Conservation (phyloP, 23 tunicate genomes). For the Oikopleura dioica region DNA sequence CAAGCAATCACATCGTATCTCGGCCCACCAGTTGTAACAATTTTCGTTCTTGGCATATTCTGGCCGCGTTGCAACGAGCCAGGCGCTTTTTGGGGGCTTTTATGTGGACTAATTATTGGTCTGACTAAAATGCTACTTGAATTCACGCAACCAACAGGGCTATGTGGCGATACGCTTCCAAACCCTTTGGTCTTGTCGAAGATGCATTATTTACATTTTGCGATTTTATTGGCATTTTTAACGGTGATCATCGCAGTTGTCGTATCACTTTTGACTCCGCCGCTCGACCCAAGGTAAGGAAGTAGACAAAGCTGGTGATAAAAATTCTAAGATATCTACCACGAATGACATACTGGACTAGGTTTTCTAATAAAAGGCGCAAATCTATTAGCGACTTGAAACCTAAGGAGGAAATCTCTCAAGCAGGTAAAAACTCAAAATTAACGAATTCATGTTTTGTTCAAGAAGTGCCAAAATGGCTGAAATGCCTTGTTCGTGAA, state of each 20-base stretch:
- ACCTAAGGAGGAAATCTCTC: too few species aligned
- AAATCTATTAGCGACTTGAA: too few species aligned
- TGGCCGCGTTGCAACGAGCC: conserved; percentile 88
- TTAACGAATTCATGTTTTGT: too few species aligned
- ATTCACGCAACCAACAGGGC: conserved; percentile 41
- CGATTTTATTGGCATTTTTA: conserved; percentile 33
- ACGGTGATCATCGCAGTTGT: conserved; percentile 37
- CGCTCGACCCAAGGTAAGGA: conserved; percentile 30
- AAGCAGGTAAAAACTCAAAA: too few species aligned
- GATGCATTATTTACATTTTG: conserved; percentile 86
- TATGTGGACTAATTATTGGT: conserved; percentile 46
- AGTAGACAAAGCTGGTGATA: too few species aligned
- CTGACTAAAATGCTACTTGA: conserved; percentile 62
- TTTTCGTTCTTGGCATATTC: conserved; percentile 53
- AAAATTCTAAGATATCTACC: too few species aligned
- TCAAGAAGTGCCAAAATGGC: too few species aligned
- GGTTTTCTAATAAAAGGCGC: too few species aligned
- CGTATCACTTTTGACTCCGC: conserved; percentile 33
- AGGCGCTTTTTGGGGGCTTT: conserved; percentile 77
- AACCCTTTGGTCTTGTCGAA: conserved; percentile 11
- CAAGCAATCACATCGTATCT: conserved; percentile 78
- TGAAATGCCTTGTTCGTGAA: too few species aligned
- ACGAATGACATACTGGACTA: too few species aligned
- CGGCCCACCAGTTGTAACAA: conserved; percentile 67
- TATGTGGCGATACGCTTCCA: conserved; percentile 30